Conservation (phyloP, 2,888 invertebrate species). For the Saturnia pavonia region DNA sequence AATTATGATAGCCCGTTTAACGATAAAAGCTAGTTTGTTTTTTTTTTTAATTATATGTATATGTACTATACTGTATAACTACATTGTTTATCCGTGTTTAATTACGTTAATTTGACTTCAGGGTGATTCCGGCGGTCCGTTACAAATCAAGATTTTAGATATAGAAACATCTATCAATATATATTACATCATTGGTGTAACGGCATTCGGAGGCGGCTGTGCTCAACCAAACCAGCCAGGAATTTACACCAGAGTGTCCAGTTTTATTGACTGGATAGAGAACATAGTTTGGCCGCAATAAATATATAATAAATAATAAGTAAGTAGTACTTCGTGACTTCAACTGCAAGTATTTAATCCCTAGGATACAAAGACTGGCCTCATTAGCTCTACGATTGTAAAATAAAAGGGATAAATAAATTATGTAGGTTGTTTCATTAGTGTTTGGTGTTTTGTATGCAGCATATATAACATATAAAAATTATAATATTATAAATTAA, state of each 20-base stretch:
- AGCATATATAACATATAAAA: no score
- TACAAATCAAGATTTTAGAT: slow-evolving; percentile 65
- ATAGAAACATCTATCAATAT: slow-evolving; percentile 38
- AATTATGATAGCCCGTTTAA: no score
- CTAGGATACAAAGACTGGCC: not conserved
- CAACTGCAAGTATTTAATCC: not conserved
- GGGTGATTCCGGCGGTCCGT: slow-evolving; percentile 89
- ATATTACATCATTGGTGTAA: slow-evolving; percentile 59
- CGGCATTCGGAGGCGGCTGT: slow-evolving; percentile 61
- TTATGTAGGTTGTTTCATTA: not conserved
- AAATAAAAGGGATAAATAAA: not conserved
- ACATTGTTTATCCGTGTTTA: not conserved
- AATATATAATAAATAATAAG: not conserved
- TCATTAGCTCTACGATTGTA: not conserved
- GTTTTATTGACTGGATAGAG: slow-evolving; percentile 65
- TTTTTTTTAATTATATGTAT: no score
- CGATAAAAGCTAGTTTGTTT: no score
- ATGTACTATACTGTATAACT: not conserved
- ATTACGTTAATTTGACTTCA: slow-evolving; percentile 41
- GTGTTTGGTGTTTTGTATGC: no score
- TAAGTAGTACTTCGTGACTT: not conserved
- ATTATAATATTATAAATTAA: no score
- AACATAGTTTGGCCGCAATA: slow-evolving; percentile 52
- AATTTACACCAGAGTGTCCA: slow-evolving; percentile 59
- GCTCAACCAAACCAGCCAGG: slow-evolving; percentile 52